Base-by-base conservation (phyloP, 37 sponge, comb jelly and placozoan genomes). In the Crambe crambe region DNA sequence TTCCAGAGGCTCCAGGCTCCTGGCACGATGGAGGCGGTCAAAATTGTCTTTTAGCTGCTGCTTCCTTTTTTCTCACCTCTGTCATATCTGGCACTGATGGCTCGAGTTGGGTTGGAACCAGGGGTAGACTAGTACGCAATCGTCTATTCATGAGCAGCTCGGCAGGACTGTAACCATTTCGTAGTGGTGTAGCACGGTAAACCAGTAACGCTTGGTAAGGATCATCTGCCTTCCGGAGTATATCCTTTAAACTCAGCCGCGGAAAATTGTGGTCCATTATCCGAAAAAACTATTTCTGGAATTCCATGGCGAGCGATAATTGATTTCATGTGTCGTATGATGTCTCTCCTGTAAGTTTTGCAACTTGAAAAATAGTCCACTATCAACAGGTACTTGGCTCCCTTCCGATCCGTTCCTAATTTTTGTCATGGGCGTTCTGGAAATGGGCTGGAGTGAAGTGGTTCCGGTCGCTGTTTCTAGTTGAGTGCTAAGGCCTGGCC, bases 261-360 rank as follows among this genome's bases (percentile, higher is more conserved):
- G 35, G 71, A 4, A 56, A 75, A 90, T 56, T 90, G 86, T 35
- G 91, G 91, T 30, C 86, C 91, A 85, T 90, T 90, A 37, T 85
- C 91, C 26, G 59, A 78, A 1, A 76, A 60, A 15, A 80, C 75
- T 3, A 56, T 6, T 29, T 58, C 56, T 30, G 85, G 92, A 29
- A 91, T 86, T 12, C 87, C 87, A 73, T 78, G 76, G 3, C 83
- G 44, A 29, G 92, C 75, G 77, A 86, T 86, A 3, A 87, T 87
- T 37, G 29, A 36, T 30, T 83, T 82, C 61, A 40, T 1, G 23
- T 77, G 58, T 1, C 37, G 10, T 2, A 90, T 76, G 29, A 82
- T 74, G 38, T 76, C 31, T 47, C 21, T 18, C 54, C 23, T 0
- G 22, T 22, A 15, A 90, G 56, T 12, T 22, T 35, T 15, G 83